Conservation (phyloP, 2,113 vertebrate genomes). For the Pelobates fuscus region DNA sequence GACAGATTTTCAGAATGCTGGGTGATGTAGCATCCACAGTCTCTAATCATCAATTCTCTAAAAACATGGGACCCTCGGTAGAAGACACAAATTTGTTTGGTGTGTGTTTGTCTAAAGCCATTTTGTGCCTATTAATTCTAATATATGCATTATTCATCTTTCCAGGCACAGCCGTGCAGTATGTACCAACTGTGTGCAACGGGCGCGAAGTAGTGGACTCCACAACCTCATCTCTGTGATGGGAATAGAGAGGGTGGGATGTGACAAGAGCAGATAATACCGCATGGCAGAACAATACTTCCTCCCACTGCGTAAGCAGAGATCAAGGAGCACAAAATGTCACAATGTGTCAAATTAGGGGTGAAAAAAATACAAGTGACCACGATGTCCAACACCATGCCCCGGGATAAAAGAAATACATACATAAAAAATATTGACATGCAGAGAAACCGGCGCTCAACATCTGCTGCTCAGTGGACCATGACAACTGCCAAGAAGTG, state of each 20-base stretch:
- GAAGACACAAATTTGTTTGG: too few relatives aligned
- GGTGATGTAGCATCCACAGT: background rate
- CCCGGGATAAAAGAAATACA: background rate
- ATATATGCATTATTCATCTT: conserved; percentile 42
- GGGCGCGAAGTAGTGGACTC: conserved; percentile 95
- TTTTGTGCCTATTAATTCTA: background rate
- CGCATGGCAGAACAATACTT: background rate
- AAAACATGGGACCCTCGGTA: background rate
- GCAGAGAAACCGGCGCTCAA: too few relatives aligned
- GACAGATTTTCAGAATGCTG: background rate
- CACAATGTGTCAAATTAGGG: background rate
- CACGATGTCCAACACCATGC: background rate
- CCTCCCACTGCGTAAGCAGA: background rate
- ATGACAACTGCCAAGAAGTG: background rate
- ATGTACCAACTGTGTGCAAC: conserved; percentile 91
- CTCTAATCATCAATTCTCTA: background rate
- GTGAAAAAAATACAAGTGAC: background rate
- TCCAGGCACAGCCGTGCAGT: conserved; percentile 81
- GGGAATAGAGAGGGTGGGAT: background rate
- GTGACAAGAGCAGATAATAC: background rate
- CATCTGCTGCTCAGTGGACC: too few relatives aligned
- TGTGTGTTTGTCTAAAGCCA: background rate
- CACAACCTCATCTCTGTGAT: conserved; percentile 92
- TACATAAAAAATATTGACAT: too few relatives aligned
- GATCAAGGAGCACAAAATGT: conserved; percentile 2